Conservation (phyloP, 2,888 invertebrate species). For the Drosophila borborema region DNA sequence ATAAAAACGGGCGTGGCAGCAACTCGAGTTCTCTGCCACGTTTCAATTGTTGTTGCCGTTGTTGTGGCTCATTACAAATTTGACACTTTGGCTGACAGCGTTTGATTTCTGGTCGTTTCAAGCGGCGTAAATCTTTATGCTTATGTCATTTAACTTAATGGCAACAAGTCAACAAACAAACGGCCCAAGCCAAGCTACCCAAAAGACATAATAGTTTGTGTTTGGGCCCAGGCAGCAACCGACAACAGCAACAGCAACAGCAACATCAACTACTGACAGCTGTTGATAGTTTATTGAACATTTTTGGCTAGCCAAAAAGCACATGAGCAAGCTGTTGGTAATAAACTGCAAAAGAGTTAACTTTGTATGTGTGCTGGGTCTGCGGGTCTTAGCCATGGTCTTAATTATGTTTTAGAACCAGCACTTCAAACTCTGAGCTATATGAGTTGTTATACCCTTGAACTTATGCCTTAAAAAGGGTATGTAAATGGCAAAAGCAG, state of each 20-base stretch:
- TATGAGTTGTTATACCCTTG: slow-evolving; percentile 9
- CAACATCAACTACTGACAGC: slow-evolving; percentile 45
- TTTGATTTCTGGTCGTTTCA: slow-evolving; percentile 63
- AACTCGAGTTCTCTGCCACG: slow-evolving; percentile 20
- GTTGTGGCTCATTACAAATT: slow-evolving; percentile 74
- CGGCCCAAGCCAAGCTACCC: slow-evolving; percentile 23
- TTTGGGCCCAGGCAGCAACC: slow-evolving; percentile 31
- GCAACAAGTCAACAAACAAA: slow-evolving; percentile 54
- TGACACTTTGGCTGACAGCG: slow-evolving; percentile 79
- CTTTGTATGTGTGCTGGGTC: neutral
- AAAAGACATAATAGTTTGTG: slow-evolving; percentile 35
- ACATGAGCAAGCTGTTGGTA: slow-evolving; percentile 14
- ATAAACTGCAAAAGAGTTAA: slow-evolving; percentile 26
- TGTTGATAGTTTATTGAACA: slow-evolving; percentile 59
- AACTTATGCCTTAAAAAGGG: slow-evolving; percentile 1
- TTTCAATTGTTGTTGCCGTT: slow-evolving; percentile 8
- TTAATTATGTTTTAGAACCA: slow-evolving; percentile 35
- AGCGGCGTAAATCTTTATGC: slow-evolving; percentile 72
- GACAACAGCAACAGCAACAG: slow-evolving; percentile 5
- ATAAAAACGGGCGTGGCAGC: slow-evolving; percentile 56
- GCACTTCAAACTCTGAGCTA: neutral
- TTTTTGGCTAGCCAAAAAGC: slow-evolving; percentile 38
- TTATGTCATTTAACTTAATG: slow-evolving; percentile 83
- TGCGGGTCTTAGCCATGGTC: slow-evolving; percentile 10
- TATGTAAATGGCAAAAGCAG: neutral